Base-by-base conservation (phyloP, 2,113 vertebrate genomes). In the Ovibos moschatus region DNA sequence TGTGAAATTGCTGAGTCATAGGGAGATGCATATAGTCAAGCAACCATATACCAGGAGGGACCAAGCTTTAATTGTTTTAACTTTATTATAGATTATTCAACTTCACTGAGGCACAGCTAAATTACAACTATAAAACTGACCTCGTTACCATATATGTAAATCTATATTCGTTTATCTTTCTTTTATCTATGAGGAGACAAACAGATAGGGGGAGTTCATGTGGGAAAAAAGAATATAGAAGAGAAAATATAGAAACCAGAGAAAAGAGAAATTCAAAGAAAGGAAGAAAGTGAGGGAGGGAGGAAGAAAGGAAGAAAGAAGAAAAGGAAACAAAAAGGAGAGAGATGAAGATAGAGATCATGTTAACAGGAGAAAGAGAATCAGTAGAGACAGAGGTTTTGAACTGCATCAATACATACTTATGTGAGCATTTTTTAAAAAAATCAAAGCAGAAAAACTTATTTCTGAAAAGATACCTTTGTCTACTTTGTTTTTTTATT, bases 391-490 rank as follows among this genome's bases (percentile, higher is more conserved):
- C 8, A 1, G 23, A 64, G 45, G 12, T 40, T 82, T 87, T 43
- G 17, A 5, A 87, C 53, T 83, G 25, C 14, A 78, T 84, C 25
- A n/a, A 0, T 55, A 25, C 10, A 58, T 67, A 50, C 51, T 47
- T 81, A 30, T 1, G 21, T 58, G n/a, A 15, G 62, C 3, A 9
- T 57, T 45, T 67, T 87, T 93, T 30, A 36, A 45, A 67, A 40
- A 40, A 60, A 43, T 89, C 60, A 91, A 36, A 95, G 11, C 55
- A 93, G 11, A 3, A 51, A 64, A 86, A 36, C 40, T 36, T 58
- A 86, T 85, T 86, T 91, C 62, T 95, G 60, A 14, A 85, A 91
- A 58, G 51, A 78, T 94, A 88, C 7, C n/a, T 91, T 95, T 87
- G 55, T 96, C 90, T 92, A 45, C 27, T 93, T 36, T 90, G 50